Conservation (phyloP, 2,888 invertebrate genomes). For the Horisme vitalbata region DNA sequence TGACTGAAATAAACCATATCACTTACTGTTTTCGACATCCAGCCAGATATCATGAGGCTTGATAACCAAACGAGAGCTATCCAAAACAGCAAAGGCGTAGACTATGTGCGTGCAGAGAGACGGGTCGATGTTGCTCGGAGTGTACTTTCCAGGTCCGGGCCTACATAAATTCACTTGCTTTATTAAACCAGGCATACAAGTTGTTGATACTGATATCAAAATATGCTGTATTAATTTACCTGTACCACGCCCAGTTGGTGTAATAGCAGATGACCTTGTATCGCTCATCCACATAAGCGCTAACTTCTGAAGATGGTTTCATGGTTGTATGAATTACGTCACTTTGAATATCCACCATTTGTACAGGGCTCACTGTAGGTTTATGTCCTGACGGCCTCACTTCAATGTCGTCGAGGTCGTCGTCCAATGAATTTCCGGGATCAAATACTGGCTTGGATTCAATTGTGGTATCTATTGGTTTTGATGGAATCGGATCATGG, state of each 20-base stretch:
- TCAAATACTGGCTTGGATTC: constrained; percentile 47
- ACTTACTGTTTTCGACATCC: constrained; percentile 92
- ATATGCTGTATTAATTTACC: constrained; percentile 47
- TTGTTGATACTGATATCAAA: not conserved
- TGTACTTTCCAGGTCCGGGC: constrained; percentile 90
- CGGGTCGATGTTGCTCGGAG: constrained; percentile 92
- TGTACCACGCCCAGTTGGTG: constrained; percentile 97
- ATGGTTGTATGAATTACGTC: constrained; percentile 48
- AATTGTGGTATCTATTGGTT: constrained; percentile 39
- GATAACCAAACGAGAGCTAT: constrained; percentile 88
- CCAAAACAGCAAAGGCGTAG: constrained; percentile 95
- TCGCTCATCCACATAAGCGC: constrained; percentile 50
- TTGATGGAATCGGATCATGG: constrained; percentile 12
- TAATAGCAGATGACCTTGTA: constrained; percentile 95
- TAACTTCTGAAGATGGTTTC: constrained; percentile 44
- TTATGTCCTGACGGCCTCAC: constrained; percentile 50
- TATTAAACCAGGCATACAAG: not conserved
- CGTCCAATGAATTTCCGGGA: constrained; percentile 57
- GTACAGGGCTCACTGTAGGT: constrained; percentile 21
- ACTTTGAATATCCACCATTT: constrained; percentile 34
- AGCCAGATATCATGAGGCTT: constrained; percentile 95
- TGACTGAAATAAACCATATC: not conserved
- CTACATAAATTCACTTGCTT: constrained; percentile 60
- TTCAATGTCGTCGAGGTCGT: constrained; percentile 71
- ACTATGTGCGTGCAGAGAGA: constrained; percentile 95